A percentile compares a stretch with the other conserved stretches of the same genome.
Evolutionary conservation across 2,888 invertebrate genomes (phyloP).

Genomic region (Tinea semifulvella): DNA sequence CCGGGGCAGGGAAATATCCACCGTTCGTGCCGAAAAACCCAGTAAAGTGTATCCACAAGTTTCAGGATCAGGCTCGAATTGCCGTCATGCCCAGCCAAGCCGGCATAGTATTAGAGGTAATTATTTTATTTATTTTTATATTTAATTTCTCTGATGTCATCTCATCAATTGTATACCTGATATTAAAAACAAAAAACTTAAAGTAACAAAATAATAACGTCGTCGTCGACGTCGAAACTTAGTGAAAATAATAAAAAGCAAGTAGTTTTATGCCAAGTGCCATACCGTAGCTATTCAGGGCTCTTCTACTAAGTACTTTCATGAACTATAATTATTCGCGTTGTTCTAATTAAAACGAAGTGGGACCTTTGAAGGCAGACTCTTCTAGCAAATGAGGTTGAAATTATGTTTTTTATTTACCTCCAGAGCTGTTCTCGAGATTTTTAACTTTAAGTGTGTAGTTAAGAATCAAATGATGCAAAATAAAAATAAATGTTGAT

Average conservation of each 20-base stretch:
- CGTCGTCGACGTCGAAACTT: not conserved
- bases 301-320: constrained; percentile 5
- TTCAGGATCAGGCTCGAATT: too few relatives aligned
- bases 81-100: too few relatives aligned
- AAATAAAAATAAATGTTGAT: too few relatives aligned
- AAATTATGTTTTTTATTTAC: constrained; percentile 16
- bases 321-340: constrained; percentile 43
- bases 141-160: too few relatives aligned
- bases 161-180: too few relatives aligned
- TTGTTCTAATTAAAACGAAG: constrained; percentile 52
- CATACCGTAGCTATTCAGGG: constrained; percentile 9
- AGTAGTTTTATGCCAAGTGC: constrained; percentile 4
- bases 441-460: not conserved
- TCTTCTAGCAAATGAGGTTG: constrained; percentile 24
- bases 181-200: too few relatives aligned
- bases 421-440: constrained; percentile 12
- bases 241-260: not conserved
- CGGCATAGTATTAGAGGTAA: too few relatives aligned
- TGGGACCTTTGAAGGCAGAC: constrained; percentile 25
- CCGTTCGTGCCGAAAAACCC: too few relatives aligned
- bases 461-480: not conserved
- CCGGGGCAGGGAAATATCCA: too few relatives aligned
- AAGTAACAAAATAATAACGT: not conserved
- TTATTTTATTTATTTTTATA: too few relatives aligned
- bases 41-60: too few relatives aligned